Evolutionary conservation across 2,888 invertebrate species (phyloP).

Genomic region (Geophilus truncorum): DNA sequence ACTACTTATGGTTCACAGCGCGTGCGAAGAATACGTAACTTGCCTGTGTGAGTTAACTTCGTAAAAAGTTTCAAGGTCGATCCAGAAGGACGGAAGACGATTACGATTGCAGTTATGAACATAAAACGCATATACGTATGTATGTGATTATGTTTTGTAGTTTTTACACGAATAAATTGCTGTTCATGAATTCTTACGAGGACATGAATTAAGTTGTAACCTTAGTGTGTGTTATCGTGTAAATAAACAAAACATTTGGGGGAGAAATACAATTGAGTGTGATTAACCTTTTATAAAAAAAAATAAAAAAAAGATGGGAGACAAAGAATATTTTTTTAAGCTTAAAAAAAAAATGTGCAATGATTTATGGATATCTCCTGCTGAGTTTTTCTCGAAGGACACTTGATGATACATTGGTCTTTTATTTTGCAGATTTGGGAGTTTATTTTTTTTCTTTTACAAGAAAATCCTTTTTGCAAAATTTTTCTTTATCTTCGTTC

Average conservation of each 20-base stretch:
- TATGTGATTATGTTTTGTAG: background rate
- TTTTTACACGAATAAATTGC: background rate
- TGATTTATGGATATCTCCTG: conserved; percentile 7
- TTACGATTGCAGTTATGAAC: background rate
- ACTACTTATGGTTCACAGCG: background rate
- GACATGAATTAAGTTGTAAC: too few relatives aligned
- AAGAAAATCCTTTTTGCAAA: background rate
- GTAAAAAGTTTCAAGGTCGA: conserved; percentile 2
- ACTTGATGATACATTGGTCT: conserved; percentile 1
- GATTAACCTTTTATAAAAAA: background rate
- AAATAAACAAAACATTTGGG: too few relatives aligned
- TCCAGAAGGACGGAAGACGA: background rate
- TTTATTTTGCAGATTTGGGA: background rate
- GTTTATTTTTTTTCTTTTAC: background rate
- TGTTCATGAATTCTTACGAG: too few relatives aligned
- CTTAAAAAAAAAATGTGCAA: background rate
- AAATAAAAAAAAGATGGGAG: background rate
- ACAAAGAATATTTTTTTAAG: background rate
- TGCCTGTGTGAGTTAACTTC: background rate
- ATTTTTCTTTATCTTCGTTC: background rate
- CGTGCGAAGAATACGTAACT: conserved; percentile 15
- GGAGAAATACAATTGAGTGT: background rate
- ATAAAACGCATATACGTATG: background rate
- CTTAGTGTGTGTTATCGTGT: too few relatives aligned
- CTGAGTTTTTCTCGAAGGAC: background rate